Conservation (phyloP, 1,140 invertebrate genomes). For the Penaeus chinensis region DNA sequence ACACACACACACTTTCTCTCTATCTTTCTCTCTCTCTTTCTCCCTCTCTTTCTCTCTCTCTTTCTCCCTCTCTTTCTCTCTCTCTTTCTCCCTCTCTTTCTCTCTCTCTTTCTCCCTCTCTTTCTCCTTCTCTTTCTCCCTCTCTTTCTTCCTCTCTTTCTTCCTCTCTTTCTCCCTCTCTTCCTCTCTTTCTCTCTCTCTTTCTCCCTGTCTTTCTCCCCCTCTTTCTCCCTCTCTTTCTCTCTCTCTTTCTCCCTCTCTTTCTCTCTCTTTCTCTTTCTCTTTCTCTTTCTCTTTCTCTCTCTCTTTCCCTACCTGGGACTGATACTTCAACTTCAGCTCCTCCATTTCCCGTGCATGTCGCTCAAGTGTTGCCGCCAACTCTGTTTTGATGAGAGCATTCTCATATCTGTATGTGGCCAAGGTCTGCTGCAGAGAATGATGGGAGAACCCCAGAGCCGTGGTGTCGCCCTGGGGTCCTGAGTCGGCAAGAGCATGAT, state of each 20-base stretch:
- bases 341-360: constrained; percentile 44
- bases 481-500: constrained; percentile 23
- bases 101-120: no score
- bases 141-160: no score
- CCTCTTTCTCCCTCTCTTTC: no score
- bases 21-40: no score
- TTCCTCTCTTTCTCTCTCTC: no score
- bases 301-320: constrained; percentile 7
- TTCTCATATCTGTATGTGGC: constrained; percentile 56
- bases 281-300: neutral
- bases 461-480: neutral
- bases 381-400: constrained; percentile 47
- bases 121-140: no score
- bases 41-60: no score
- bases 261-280: neutral
- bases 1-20: no score
- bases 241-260: neutral
- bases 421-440: constrained; percentile 32
- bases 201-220: no score
- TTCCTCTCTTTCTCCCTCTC: no score
- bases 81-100: no score
- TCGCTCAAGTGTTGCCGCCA: constrained; percentile 37
- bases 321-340: constrained; percentile 37
- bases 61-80: no score
- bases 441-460: neutral